Conservation (phyloP, 2,113 vertebrate genomes). For the Tetrao urogallus region DNA sequence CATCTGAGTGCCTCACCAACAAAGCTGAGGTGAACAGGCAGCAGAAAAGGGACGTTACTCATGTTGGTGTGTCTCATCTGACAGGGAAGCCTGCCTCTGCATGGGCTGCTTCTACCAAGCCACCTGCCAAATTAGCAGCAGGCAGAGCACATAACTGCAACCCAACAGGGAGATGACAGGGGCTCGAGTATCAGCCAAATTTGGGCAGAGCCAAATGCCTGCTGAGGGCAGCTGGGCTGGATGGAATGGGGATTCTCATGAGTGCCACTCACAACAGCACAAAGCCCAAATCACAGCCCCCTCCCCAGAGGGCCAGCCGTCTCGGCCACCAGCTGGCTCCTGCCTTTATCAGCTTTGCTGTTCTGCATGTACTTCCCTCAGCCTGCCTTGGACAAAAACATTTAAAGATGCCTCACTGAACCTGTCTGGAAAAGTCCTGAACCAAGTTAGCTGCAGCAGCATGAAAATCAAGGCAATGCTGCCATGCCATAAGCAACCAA, state of each 20-base stretch:
- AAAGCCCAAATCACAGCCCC: neutral
- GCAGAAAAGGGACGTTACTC: neutral
- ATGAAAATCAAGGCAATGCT: fast-evolving
- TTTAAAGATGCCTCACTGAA: neutral
- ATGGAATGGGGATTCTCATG: neutral
- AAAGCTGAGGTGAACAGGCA: neutral
- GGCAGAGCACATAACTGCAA: neutral
- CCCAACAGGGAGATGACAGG: neutral
- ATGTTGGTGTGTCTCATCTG: neutral
- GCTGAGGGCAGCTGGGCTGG: neutral
- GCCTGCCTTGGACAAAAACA: neutral
- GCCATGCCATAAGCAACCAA: neutral
- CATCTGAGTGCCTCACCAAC: neutral
- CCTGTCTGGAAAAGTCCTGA: neutral
- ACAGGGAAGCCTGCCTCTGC: neutral
- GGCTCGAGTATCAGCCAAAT: neutral
- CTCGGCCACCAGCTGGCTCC: slow-evolving; percentile 12
- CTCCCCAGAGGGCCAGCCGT: neutral
- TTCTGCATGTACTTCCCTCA: neutral
- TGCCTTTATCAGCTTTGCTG: neutral
- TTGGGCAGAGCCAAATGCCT: neutral
- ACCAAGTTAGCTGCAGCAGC: neutral
- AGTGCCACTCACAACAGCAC: neutral
- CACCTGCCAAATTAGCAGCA: neutral
- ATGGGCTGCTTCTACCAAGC: neutral